phyloP scores from a whole-genome alignment of 2,113 vertebrate genomes.

The Sisor rabdophorus region DNA sequence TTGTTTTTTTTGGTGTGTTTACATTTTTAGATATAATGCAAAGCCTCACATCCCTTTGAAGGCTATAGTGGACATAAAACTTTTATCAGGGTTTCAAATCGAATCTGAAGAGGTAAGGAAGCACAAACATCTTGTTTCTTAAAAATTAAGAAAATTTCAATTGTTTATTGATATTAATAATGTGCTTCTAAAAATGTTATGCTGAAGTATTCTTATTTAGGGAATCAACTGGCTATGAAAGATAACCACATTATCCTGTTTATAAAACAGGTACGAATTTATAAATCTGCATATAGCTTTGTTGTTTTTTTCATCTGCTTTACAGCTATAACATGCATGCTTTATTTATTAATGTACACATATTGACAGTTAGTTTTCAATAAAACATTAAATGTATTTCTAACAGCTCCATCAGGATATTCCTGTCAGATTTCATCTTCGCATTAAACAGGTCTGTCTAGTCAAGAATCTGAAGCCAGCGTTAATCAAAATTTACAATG shows the following conservation, averaged over 20 bases:
- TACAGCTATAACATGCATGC: background rate
- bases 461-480: conserved; percentile 76
- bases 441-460: conserved; percentile 60
- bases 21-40: conserved; percentile 34
- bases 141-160: background rate
- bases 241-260: conserved; percentile 58
- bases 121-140: background rate
- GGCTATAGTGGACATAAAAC: conserved; percentile 62
- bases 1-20: background rate
- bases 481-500: conserved; percentile 75
- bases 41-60: conserved; percentile 51
- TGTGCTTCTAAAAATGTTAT: too few relatives aligned
- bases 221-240: conserved; percentile 59
- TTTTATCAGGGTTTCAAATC: conserved; percentile 63
- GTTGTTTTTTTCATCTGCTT: background rate
- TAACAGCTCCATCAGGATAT: conserved; percentile 48
- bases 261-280: conserved; percentile 54
- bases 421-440: conserved; percentile 52
- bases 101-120: conserved; percentile 40
- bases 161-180: too few relatives aligned
- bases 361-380: background rate
- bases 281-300: background rate
- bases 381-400: background rate
- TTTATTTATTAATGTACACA: background rate
- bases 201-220: conserved; percentile 9